Percentiles rank a stretch among this genome's conserved stretches.
These are phyloP conservation scores for Rafetus swinhoei DNA, from an alignment of 2,113 vertebrate species.

Conservation along the genomic window DNA sequence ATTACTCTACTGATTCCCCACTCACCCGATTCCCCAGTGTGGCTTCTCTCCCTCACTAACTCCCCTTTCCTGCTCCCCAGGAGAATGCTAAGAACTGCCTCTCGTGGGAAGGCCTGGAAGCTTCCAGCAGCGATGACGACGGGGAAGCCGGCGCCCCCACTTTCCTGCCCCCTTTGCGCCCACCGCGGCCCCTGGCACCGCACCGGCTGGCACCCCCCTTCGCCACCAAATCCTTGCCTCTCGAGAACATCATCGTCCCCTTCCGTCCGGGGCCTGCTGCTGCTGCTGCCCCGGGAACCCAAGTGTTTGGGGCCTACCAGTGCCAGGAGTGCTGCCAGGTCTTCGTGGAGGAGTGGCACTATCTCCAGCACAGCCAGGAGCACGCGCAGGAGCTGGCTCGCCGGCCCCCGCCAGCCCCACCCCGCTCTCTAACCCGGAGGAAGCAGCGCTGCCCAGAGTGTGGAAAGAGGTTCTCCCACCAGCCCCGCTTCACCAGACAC, in stretches of 20 bases:
- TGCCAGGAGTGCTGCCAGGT: constrained; percentile 21
- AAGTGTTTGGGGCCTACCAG: neutral
- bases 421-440: neutral
- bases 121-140: constrained; percentile 39
- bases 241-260: neutral
- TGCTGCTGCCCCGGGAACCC: neutral
- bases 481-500: neutral
- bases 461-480: constrained; percentile 6
- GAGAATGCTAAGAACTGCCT: constrained; percentile 48
- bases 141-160: neutral
- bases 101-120: constrained; percentile 22
- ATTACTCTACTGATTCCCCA: too few relatives aligned
- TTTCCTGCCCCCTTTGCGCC: neutral
- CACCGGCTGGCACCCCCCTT: neutral
- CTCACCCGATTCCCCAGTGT: neutral
- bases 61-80: neutral
- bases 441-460: constrained; percentile 26
- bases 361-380: constrained; percentile 2
- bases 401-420: accelerated
- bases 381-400: neutral
- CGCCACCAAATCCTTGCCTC: neutral
- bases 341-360: constrained; percentile 31
- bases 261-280: neutral
- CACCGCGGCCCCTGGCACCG: neutral
- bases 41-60: too few relatives aligned